Conservation (phyloP, 2,888 invertebrate species). For the Hipparchia sbordonii region DNA sequence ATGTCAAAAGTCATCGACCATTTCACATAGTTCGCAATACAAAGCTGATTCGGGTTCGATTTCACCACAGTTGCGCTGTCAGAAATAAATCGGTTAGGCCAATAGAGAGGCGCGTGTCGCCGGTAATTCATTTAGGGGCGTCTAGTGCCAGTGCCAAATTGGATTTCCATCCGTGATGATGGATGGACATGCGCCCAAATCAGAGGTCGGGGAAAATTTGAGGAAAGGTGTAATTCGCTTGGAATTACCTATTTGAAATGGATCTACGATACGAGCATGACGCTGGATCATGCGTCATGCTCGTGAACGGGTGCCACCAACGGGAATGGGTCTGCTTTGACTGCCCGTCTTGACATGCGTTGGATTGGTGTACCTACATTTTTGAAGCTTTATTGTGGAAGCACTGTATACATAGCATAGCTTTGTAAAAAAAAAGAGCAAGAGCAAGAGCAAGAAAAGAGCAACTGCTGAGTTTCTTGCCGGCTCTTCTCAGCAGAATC, state of each 20-base stretch:
- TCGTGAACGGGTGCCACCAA: too few relatives aligned
- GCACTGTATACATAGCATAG: too few relatives aligned
- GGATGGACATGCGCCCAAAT: constrained; percentile 63
- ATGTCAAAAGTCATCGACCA: background rate
- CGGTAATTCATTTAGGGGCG: constrained; percentile 70
- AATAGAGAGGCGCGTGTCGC: constrained; percentile 55
- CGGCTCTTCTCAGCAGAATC: too few relatives aligned
- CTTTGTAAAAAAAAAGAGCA: too few relatives aligned
- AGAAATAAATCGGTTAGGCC: constrained; percentile 64
- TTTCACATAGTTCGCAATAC: constrained; percentile 12
- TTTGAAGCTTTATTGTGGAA: too few relatives aligned
- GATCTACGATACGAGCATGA: too few relatives aligned
- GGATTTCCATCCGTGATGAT: constrained; percentile 76
- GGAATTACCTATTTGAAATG: background rate
- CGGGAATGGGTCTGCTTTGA: too few relatives aligned
- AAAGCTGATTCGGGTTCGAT: constrained; percentile 16
- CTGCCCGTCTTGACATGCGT: too few relatives aligned
- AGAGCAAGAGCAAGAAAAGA: too few relatives aligned
- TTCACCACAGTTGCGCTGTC: constrained; percentile 29
- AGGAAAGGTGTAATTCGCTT: constrained; percentile 32
- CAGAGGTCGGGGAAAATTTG: constrained; percentile 44
- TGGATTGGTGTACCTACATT: too few relatives aligned
- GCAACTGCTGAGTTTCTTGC: too few relatives aligned
- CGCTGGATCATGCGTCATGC: too few relatives aligned
- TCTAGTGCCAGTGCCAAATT: constrained; percentile 66